Base-by-base conservation (phyloP, 92 coral and sea anemone species). In the Chrysogorgia sp. region DNA sequence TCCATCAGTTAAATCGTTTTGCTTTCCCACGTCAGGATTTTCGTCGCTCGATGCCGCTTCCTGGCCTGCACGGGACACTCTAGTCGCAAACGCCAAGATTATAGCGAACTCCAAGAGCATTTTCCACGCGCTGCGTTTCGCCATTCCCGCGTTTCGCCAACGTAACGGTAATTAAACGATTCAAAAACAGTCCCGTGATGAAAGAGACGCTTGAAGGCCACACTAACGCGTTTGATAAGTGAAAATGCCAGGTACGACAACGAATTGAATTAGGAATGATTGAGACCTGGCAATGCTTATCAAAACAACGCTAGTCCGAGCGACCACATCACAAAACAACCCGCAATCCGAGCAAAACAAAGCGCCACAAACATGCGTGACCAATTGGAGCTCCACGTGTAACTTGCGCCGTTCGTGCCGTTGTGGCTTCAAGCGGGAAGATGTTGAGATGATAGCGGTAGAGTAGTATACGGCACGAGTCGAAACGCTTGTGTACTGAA, bases 251-350 rank as follows among this genome's bases (percentile, higher is more conserved):
- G 12, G 12, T 2, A 47, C 15, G 17, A 47, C 10, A 47, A 47
- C 10, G 53, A 15, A 47, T 2, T 7, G 15, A 15, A 2, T 6
- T 47, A 47, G 53, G 53, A 47, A 15, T 47, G 76, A 69, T 69
- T 60, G 48, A 13, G 29, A 69, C 76, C 58, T 21, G 76, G 45
- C 37, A 34, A 29, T 49, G 32, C 29, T 23, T 28, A 31, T 34
- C 35, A 69, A 69, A 69, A 69, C 76, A 69, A 69, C 76, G 76
- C 76, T 29, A 21, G 59, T 23, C 41, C 13, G 60, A 48, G 76
- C 59, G 60, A 31, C 76, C 76, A 40, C 76, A 53, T 69, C 31
- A 45, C 26, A 49, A 45, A 69, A 69, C 76, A 47, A 69, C 76
- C 76, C 40, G 76, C 56, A 25, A 47, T 17, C 14, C 23, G 47